These are phyloP conservation scores for Halichondria panicea DNA, from an alignment of 37 sponge, comb jelly and placozoan species.

Conservation along the genomic window DNA sequence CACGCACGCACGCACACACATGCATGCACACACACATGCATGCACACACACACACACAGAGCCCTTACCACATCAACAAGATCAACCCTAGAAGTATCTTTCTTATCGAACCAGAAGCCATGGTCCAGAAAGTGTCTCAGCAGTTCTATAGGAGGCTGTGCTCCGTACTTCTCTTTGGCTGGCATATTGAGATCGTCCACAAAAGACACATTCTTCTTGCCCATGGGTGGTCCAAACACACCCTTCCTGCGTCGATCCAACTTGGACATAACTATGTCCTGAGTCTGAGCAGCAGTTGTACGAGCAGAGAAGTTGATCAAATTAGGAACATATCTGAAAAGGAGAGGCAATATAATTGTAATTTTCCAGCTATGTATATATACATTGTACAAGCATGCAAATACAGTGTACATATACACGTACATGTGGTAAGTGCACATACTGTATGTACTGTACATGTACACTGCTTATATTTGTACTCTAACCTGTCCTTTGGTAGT, in stretches of 20 bases:
- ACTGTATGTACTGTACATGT: too few species aligned
- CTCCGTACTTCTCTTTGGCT: constrained; percentile 97
- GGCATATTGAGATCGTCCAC: constrained; percentile 99
- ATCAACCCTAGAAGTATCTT: constrained; percentile 90
- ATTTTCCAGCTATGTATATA: background rate
- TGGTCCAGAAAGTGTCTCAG: constrained; percentile 96
- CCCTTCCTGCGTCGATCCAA: constrained; percentile 95
- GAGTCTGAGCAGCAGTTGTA: constrained; percentile 94
- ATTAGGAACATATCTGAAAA: constrained; percentile 89
- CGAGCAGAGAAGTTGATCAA: constrained; percentile 96
- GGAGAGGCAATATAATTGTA: background rate
- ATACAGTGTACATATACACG: too few species aligned
- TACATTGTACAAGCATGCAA: background rate
- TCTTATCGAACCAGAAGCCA: constrained; percentile 93
- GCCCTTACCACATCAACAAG: constrained; percentile 85
- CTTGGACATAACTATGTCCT: constrained; percentile 95
- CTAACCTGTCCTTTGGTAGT: constrained; percentile 80
- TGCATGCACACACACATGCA: background rate
- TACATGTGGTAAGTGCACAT: too few species aligned
- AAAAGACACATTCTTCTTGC: constrained; percentile 89
- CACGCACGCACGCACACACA: constrained; percentile 18
- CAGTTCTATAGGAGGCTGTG: constrained; percentile 98
- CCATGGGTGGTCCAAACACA: constrained; percentile 94
- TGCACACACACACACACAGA: background rate
- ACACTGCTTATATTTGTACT: too few species aligned